phyloP scores from a whole-genome alignment of 1,140 invertebrate genomes.

The Leptopilina clavipes region DNA sequence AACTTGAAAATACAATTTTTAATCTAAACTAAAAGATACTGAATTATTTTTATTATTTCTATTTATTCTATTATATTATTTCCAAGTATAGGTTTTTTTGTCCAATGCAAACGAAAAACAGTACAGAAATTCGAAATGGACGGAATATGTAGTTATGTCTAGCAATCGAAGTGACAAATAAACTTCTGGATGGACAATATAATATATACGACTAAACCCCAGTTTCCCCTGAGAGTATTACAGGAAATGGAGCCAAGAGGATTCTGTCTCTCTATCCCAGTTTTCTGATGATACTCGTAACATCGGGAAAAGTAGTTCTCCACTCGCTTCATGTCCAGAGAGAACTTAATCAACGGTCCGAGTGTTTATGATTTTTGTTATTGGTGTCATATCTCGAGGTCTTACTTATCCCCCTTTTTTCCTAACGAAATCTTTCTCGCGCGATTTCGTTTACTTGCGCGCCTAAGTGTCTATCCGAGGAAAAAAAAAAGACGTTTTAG shows the following conservation, averaged over 20 bases:
- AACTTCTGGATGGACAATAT: background rate
- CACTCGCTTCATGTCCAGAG: constrained; percentile 45
- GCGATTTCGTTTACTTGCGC: constrained; percentile 15
- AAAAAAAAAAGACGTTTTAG: background rate
- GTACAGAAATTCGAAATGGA: too few species aligned
- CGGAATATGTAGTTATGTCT: background rate
- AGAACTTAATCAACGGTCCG: constrained; percentile 72
- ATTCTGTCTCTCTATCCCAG: constrained; percentile 47
- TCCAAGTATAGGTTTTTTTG: too few species aligned
- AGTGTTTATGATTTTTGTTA: constrained; percentile 75
- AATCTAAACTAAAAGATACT: too few species aligned
- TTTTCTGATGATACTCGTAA: constrained; percentile 15
- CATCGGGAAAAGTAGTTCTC: constrained; percentile 36
- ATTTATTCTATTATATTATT: too few species aligned
- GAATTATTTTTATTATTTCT: too few species aligned
- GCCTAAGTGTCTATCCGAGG: background rate
- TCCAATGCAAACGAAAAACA: too few species aligned
- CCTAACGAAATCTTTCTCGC: background rate
- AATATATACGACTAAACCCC: constrained; percentile 21
- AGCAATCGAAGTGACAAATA: constrained; percentile 18
- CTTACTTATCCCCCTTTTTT: constrained; percentile 45
- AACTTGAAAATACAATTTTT: too few species aligned
- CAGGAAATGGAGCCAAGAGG: constrained; percentile 63
- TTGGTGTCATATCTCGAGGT: constrained; percentile 64
- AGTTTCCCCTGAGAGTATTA: constrained; percentile 63